Evolutionary conservation across 2,888 invertebrate genomes (phyloP).

Genomic region (Anthophora plumipes): DNA sequence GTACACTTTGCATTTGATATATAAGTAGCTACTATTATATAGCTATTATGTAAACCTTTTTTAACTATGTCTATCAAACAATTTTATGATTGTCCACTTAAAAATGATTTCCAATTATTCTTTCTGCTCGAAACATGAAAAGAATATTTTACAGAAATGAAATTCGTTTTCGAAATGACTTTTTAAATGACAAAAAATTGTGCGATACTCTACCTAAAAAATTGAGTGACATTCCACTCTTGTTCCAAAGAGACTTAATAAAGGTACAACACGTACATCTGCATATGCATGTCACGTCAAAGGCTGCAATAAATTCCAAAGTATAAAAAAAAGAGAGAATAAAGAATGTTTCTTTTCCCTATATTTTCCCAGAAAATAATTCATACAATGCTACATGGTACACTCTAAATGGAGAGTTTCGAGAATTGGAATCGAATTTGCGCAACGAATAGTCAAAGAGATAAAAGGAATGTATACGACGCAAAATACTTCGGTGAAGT

Average conservation of each 20-base stretch:
- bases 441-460: too few relatives aligned
- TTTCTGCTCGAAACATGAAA: neutral
- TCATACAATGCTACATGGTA: too few relatives aligned
- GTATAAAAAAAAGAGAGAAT: neutral
- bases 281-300: neutral
- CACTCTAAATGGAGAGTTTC: too few relatives aligned
- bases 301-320: neutral
- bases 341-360: neutral
- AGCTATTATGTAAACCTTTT: too few relatives aligned
- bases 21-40: too few relatives aligned
- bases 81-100: too few relatives aligned
- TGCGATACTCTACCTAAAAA: neutral
- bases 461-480: too few relatives aligned
- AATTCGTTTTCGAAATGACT: neutral
- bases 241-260: neutral
- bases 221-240: conserved; percentile 10
- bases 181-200: neutral
- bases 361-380: conserved; percentile 1
- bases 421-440: too few relatives aligned
- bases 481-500: too few relatives aligned
- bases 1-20: too few relatives aligned
- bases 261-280: neutral
- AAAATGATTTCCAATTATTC: neutral
- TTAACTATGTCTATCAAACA: too few relatives aligned
- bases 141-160: neutral